phyloP scores from a whole-genome alignment of 1,140 invertebrate genomes.

The Megathymus violae region DNA sequence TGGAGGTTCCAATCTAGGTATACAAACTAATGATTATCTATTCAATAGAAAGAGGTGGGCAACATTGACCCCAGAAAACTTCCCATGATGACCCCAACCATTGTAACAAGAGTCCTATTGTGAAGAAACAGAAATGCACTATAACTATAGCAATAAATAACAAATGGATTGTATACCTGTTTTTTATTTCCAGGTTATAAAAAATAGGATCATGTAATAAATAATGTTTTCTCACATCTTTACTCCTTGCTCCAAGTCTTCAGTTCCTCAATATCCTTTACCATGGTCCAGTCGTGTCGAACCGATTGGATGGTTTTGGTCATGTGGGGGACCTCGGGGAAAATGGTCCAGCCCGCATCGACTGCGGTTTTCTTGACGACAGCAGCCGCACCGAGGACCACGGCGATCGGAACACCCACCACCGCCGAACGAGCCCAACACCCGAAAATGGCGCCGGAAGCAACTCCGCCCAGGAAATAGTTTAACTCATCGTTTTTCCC shows the following conservation, averaged over 20 bases:
- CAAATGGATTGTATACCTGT: no score
- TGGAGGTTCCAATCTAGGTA: no score
- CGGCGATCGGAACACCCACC: conserved; percentile 50
- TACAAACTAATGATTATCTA: no score
- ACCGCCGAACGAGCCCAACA: conserved; percentile 77
- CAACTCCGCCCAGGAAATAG: conserved; percentile 85
- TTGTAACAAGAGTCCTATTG: no score
- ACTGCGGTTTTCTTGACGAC: conserved; percentile 85
- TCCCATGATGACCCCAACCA: no score
- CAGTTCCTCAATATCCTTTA: conserved; percentile 61
- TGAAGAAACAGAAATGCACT: no score
- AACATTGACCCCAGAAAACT: no score
- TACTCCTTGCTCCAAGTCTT: conserved; percentile 67
- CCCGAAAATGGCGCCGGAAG: conserved; percentile 85
- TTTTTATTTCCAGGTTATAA: no score
- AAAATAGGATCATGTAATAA: no score
- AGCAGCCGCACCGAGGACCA: conserved; percentile 76
- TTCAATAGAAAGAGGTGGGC: no score
- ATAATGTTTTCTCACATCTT: no score
- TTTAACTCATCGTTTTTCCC: conserved; percentile 87
- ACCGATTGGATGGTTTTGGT: conserved; percentile 57
- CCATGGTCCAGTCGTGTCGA: conserved; percentile 64
- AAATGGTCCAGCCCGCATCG: conserved; percentile 81
- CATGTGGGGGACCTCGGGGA: conserved; percentile 56
- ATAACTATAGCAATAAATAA: no score